Conservation (phyloP, 2,797 vertebrate genomes). For the Clarias fuscus region DNA sequence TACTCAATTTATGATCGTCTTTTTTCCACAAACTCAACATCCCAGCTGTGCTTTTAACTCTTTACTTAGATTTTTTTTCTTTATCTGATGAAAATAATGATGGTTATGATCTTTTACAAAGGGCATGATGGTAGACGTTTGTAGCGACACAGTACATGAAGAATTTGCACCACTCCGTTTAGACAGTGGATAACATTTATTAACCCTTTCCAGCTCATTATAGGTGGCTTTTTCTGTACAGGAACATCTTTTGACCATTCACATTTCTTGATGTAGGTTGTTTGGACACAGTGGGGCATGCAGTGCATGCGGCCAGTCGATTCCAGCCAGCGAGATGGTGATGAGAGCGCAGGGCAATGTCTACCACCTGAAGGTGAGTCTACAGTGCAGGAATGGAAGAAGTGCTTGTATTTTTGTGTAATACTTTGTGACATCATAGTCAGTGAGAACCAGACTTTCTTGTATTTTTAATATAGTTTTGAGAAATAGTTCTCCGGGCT, state of each 20-base stretch:
- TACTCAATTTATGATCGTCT: slow-evolving; percentile 9
- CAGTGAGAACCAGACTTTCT: too few relatives aligned
- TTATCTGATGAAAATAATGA: neutral
- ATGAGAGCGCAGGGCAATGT: slow-evolving; percentile 80
- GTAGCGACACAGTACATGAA: neutral
- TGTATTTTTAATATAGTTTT: too few relatives aligned
- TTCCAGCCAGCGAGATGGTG: slow-evolving; percentile 82
- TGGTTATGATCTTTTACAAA: neutral
- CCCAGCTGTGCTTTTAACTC: slow-evolving; percentile 2
- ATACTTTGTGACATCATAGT: neutral
- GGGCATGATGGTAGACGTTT: neutral
- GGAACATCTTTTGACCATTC: neutral
- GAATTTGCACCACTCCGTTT: neutral
- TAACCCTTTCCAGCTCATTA: neutral
- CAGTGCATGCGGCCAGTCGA: slow-evolving; percentile 79
- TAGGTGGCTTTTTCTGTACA: neutral
- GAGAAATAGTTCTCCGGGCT: too few relatives aligned
- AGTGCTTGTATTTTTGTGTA: neutral
- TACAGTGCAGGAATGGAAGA: neutral
- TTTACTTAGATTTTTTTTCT: neutral
- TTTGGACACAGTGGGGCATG: slow-evolving; percentile 82
- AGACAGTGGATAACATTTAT: neutral
- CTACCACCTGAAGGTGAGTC: slow-evolving; percentile 79
- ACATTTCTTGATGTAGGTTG: slow-evolving; percentile 65
- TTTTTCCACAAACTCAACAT: neutral